Evolutionary conservation across 2,888 invertebrate species (phyloP).

Genomic region (Drosophila peninsularis): DNA sequence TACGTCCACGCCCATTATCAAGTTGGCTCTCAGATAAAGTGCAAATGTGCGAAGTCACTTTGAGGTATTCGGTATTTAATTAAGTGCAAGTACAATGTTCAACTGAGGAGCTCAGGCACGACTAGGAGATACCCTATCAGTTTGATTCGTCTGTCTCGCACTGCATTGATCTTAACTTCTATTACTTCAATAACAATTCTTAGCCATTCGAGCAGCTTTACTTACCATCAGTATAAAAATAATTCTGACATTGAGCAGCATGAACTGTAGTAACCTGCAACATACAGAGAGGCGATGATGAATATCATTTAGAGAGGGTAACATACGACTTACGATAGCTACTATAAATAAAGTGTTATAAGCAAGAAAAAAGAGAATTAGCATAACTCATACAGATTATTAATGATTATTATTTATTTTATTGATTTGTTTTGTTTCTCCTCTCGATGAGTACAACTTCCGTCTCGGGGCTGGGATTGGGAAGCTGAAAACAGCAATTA

Average conservation of each 20-base stretch:
- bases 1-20: slow-evolving; percentile 51
- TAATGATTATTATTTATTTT: slow-evolving; percentile 69
- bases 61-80: slow-evolving; percentile 27
- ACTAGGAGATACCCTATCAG: slow-evolving; percentile 30
- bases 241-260: slow-evolving; percentile 95
- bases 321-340: slow-evolving; percentile 56
- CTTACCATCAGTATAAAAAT: slow-evolving; percentile 95
- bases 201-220: slow-evolving; percentile 53
- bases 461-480: slow-evolving; percentile 49
- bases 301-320: slow-evolving; percentile 8
- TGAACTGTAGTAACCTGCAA: slow-evolving; percentile 94
- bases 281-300: slow-evolving; percentile 35
- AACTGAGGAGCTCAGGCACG: not conserved
- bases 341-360: slow-evolving; percentile 58
- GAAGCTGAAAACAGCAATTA: slow-evolving; percentile 64
- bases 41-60: slow-evolving; percentile 32
- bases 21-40: slow-evolving; percentile 12
- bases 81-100: slow-evolving; percentile 12
- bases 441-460: slow-evolving; percentile 47
- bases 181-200: too few relatives aligned
- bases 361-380: slow-evolving; percentile 46
- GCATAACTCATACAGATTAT: slow-evolving; percentile 69
- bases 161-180: too few relatives aligned
- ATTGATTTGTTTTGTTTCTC: slow-evolving; percentile 62
- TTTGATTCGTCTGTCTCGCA: too few relatives aligned